These are phyloP conservation scores for Mallotus villosus DNA, from an alignment of 2,797 vertebrate genomes.

Conservation along the genomic window DNA sequence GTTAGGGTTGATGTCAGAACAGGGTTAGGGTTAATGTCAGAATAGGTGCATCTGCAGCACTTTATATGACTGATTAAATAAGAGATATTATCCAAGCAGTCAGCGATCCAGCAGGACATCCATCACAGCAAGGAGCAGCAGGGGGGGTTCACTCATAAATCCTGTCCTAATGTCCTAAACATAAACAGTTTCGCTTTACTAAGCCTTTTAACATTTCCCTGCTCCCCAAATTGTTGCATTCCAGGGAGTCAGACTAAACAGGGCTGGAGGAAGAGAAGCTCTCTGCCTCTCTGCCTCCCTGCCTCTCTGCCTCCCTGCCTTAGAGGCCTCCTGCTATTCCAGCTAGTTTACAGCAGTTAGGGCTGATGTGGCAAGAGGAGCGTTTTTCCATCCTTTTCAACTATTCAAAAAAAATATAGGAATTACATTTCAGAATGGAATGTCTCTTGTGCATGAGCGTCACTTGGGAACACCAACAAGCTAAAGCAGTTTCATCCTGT, in stretches of 20 bases:
- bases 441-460: neutral
- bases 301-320: neutral
- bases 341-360: neutral
- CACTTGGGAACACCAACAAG: neutral
- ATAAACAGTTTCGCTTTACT: conserved; percentile 24
- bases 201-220: conserved; percentile 34
- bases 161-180: conserved; percentile 1
- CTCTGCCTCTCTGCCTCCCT: conserved; percentile 1
- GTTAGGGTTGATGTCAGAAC: no score
- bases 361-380: neutral
- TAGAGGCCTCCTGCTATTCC: neutral
- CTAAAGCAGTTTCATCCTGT: neutral
- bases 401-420: neutral
- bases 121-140: neutral
- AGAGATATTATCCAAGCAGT: neutral
- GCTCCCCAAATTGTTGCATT: conserved; percentile 29
- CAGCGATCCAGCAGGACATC: neutral
- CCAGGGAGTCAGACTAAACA: conserved; percentile 50
- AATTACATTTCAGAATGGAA: neutral
- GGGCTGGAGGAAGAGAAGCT: neutral
- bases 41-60: neutral
- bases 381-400: neutral
- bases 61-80: neutral
- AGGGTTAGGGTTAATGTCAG: no score
- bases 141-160: conserved; percentile 15